Percentiles rank a stretch among this genome's conserved stretches.
Evolutionary conservation across 2,797 vertebrate species (phyloP).

Genomic region (Pristis pectinata): DNA sequence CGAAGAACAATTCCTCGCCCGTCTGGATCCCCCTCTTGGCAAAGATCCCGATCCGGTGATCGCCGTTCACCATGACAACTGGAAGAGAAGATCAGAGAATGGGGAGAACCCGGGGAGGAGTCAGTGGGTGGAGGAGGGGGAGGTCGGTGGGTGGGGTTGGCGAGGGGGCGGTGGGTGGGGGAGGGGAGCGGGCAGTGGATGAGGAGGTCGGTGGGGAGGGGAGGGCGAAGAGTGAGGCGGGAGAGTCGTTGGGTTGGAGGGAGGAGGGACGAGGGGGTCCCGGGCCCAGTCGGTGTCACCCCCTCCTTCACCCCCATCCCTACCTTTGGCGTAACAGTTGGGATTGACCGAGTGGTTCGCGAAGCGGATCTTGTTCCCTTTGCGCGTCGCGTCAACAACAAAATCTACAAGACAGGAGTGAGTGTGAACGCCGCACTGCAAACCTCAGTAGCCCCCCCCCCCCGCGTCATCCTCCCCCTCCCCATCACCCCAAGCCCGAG

Average conservation of each 20-base stretch:
- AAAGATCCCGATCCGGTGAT: constrained; percentile 96
- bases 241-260: too few species aligned
- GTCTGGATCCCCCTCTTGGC: constrained; percentile 97
- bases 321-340: constrained; percentile 99
- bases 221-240: too few species aligned
- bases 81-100: constrained; percentile 11
- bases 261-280: too few species aligned
- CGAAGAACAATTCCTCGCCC: constrained; percentile 95
- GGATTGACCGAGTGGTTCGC: constrained; percentile 98
- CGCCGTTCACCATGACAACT: constrained; percentile 99
- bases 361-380: constrained; percentile 98
- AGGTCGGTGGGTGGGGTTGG: too few species aligned
- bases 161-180: too few species aligned
- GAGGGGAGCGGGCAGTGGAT: too few species aligned
- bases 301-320: constrained; percentile 37
- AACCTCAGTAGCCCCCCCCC: neutral
- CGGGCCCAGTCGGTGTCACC: too few species aligned
- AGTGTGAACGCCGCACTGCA: too few species aligned
- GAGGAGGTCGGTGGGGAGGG: neutral
- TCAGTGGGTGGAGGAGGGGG: too few species aligned
- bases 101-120: too few species aligned
- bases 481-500: neutral
- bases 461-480: neutral
- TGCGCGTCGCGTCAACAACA: constrained; percentile 94
- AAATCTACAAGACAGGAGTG: constrained; percentile 67